A percentile compares a stretch with the other conserved stretches of the same genome.
These are phyloP conservation scores for Atethmia centrago DNA, from an alignment of 2,888 invertebrate genomes.

Conservation along the genomic window DNA sequence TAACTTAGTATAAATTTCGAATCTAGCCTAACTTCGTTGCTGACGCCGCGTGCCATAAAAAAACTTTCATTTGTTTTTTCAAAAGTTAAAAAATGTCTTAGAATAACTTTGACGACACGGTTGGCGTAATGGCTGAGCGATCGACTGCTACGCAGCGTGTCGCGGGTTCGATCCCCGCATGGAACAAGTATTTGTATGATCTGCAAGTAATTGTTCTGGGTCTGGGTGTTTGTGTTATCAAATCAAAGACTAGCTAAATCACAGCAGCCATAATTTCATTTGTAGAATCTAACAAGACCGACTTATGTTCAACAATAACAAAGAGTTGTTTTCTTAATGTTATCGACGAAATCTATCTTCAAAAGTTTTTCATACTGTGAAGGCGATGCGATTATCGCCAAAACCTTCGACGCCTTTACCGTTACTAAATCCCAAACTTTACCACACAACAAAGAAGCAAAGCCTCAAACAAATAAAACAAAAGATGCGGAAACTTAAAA, in stretches of 20 bases:
- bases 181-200: too few species aligned
- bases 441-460: constrained; percentile 41
- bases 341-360: neutral
- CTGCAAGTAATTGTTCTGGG: too few species aligned
- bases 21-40: too few species aligned
- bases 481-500: constrained; percentile 59
- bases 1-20: too few species aligned
- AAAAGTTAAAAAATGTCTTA: too few species aligned
- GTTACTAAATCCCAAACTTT: constrained; percentile 11
- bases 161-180: too few species aligned
- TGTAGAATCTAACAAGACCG: neutral
- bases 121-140: too few species aligned
- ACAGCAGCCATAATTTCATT: neutral
- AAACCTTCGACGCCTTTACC: neutral
- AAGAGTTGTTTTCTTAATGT: neutral
- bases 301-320: neutral
- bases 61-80: too few species aligned
- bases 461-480: constrained; percentile 53
- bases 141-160: too few species aligned
- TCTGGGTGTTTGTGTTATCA: neutral
- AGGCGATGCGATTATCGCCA: too few species aligned
- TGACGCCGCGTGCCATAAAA: too few species aligned
- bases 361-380: neutral
- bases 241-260: neutral
- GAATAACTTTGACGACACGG: too few species aligned